phyloP scores from a whole-genome alignment of 2,113 vertebrate genomes.

The Salvelinus alpinus region DNA sequence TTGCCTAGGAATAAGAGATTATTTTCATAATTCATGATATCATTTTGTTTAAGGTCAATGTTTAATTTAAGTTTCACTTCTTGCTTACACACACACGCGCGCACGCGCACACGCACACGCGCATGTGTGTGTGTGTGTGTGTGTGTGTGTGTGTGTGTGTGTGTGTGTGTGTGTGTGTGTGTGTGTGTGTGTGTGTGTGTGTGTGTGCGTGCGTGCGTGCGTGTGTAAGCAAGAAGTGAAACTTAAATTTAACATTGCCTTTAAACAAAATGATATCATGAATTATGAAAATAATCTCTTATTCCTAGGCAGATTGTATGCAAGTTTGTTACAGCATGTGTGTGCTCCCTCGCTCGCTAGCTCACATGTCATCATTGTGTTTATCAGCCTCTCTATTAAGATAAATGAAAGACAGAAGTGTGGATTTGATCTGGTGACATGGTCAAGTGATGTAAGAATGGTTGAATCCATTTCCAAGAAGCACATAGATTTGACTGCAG shows the following conservation, averaged over 20 bases:
- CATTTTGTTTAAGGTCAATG: too few relatives aligned
- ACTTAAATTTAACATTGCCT: too few relatives aligned
- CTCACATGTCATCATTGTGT: too few relatives aligned
- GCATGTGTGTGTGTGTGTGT: constrained; percentile 18
- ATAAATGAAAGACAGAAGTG: background rate
- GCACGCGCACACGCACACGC: constrained; percentile 13
- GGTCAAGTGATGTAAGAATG: background rate
- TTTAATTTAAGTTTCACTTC: too few relatives aligned
- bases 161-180: constrained; percentile 6
- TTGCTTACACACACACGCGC: constrained; percentile 1
- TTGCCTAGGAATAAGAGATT: too few relatives aligned
- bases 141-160: constrained; percentile 13
- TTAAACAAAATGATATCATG: background rate
- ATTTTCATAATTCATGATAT: background rate
- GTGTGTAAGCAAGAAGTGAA: background rate
- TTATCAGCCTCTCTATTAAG: too few relatives aligned
- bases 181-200: constrained; percentile 19
- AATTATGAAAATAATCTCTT: too few relatives aligned
- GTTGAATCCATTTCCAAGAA: background rate
- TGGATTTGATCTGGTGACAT: constrained; percentile 2
- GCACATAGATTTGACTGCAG: background rate
- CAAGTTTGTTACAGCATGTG: too few relatives aligned
- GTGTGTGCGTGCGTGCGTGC: constrained; percentile 11
- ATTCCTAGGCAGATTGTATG: too few relatives aligned
- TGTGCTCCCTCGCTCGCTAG: too few relatives aligned